Evolutionary conservation across 2,797 vertebrate species (phyloP), one percentile per base, ranked within the genome.

Genomic region (Megaceryle alcyon): DNA sequence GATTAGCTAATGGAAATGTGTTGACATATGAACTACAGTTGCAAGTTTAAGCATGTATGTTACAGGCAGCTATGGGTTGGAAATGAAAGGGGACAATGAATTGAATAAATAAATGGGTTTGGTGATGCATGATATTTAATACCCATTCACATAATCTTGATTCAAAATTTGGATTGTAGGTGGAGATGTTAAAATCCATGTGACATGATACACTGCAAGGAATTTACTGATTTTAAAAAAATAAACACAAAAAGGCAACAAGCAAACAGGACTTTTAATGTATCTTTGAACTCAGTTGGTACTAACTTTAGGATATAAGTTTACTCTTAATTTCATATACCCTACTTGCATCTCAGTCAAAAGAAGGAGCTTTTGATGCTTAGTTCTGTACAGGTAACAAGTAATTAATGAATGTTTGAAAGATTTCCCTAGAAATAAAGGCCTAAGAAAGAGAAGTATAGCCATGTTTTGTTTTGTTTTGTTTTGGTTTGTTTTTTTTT

Each of bases 1-100:
- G 63, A 56, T 94, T 77, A 86, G 91, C 64, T 94, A 95, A 92
- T 91, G n/a, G 66, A 79, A 94, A 90, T 49, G 80, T 82, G 86
- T 41, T 94, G 85, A 88, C 82, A 88, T 80, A 78, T 43, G 48
- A 95, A 86, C 88, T 84, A 64, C 2, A 0, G 56, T 49, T 82
- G 44, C n/a, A 86, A 72, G 37, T 79, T 90, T 91, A 82, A 88
- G 85, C 73, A 49, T 10, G 51, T 41, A 79, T 48, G 43, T 31
- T 73, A 56, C 15, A 88, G 59, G 43, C 28, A 92, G 7, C 41
- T 56, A 15, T 43, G 60, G 29, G 17, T 3, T 35, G 71, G 56
- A 94, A 90, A 69, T 71, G 49, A 76, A 94, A 90, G 23, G 11
- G 41, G 14, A 63, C 77, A 84, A 60, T 79, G 16, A 83, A 77